Evolutionary conservation across 2,113 vertebrate species (phyloP), one percentile per base, ranked within the genome.

Genomic region (Siniperca chuatsi): DNA sequence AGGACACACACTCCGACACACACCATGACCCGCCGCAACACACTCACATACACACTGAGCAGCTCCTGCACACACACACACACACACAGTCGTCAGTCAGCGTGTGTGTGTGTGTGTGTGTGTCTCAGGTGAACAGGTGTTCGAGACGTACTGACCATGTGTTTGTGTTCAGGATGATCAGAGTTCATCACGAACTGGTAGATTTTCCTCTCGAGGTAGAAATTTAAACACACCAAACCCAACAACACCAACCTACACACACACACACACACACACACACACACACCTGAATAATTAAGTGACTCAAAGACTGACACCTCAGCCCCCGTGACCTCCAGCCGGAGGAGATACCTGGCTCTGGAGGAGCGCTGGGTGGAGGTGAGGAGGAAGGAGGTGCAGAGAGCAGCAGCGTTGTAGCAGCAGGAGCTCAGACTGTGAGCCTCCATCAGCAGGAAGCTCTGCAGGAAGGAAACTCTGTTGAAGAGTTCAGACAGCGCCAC

Each of bases 371-470:
- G 94, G 8, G 94, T 95, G 71, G 95, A 92, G 21, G 96, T 97
- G 69, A 96, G 76, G 15, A 97, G 87, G 80, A 95, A 96, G 33
- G 91, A 79, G 8, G 87, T 82, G 2, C 86, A 93, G 12, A 96
- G 92, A 0, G 94, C 96, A 70, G 96, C 89, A 2, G 94, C 92
- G 33, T 96, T 96, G 91, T 96, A 97, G 67, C 95, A 87, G 76
- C 94, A 90, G 23, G 96, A 96, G 90, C 93, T 94, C 54, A 97
- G 85, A 2, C 95, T 95, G 81, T 95, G 94, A 0, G 96, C 92
- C 79, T 97, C 96, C 15, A 95, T 93, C 91, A 97, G 81, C 65
- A 97, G 90, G 88, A 97, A 96, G 46, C 88, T 96, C 75, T 96
- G 96, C 79, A 97, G 90, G 89, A 96, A 96, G 52, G 95, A 90